Evolutionary conservation across 2,888 invertebrate genomes (phyloP).

Genomic region (Drosophila subsilvestris): DNA sequence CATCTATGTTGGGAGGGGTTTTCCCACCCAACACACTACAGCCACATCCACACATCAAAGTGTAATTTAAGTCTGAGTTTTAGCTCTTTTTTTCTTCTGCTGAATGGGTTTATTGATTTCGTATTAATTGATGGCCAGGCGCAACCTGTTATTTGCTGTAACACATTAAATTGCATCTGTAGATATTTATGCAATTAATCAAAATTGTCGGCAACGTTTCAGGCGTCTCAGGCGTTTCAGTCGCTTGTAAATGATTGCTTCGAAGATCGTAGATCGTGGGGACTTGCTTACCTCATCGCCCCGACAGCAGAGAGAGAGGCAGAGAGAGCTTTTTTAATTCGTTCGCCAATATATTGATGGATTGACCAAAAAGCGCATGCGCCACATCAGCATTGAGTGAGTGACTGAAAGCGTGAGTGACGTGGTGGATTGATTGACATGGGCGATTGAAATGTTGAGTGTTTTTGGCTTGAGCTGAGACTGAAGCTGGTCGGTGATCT

Average conservation of each 20-base stretch:
- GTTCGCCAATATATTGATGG: constrained; percentile 45
- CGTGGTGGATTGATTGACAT: constrained; percentile 29
- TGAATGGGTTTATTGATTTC: constrained; percentile 50
- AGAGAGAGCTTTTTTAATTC: constrained; percentile 41
- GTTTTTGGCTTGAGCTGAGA: not conserved
- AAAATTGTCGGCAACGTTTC: constrained; percentile 33
- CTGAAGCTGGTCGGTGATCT: constrained; percentile 2
- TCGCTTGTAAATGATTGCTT: constrained; percentile 17
- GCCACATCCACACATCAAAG: not conserved
- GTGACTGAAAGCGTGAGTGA: constrained; percentile 43
- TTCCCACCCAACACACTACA: constrained; percentile 12
- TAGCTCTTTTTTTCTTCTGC: constrained; percentile 7
- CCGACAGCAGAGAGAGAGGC: not conserved
- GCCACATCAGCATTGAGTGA: constrained; percentile 39
- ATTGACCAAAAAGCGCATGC: constrained; percentile 57
- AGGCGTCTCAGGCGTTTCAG: constrained; percentile 1
- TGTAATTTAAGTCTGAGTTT: not conserved
- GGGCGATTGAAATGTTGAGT: constrained; percentile 39
- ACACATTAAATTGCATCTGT: constrained; percentile 31
- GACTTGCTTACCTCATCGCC: constrained; percentile 54
- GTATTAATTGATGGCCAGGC: constrained; percentile 36
- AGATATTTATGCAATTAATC: constrained; percentile 47
- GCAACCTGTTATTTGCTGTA: constrained; percentile 33
- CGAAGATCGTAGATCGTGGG: constrained; percentile 13
- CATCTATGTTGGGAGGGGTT: not conserved